Evolutionary conservation across 2,888 invertebrate species (phyloP).

Genomic region (Lasioglossum zephyrum): DNA sequence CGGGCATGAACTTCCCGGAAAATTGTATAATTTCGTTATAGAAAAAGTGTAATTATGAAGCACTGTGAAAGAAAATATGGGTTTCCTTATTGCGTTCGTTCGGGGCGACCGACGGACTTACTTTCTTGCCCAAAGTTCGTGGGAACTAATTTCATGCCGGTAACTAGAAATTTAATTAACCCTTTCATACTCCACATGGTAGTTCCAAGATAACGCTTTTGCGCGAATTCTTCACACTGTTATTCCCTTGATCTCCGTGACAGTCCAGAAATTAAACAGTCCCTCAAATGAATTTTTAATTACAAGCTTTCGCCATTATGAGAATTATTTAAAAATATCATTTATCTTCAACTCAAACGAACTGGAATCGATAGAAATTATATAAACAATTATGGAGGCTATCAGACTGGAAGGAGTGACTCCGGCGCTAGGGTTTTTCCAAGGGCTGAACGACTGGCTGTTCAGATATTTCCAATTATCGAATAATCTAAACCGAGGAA

Average conservation of each 20-base stretch:
- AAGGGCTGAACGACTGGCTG: not conserved
- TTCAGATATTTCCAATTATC: not conserved
- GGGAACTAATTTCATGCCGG: slow-evolving; percentile 47
- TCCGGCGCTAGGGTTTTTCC: not conserved
- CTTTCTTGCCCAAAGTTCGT: slow-evolving; percentile 34
- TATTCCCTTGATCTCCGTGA: not conserved
- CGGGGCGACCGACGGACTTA: too few species aligned
- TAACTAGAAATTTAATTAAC: slow-evolving; percentile 59
- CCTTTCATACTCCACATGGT: slow-evolving; percentile 17
- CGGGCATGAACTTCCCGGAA: too few species aligned
- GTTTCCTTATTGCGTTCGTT: too few species aligned
- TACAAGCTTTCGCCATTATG: too few species aligned
- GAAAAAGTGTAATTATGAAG: slow-evolving; percentile 33
- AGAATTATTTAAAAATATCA: too few species aligned
- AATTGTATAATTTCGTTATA: slow-evolving; percentile 7
- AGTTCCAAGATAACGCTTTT: too few species aligned
- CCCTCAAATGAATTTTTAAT: too few species aligned
- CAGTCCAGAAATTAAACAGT: too few species aligned
- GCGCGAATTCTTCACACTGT: too few species aligned
- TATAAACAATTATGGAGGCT: not conserved
- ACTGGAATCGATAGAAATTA: not conserved
- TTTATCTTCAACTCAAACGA: not conserved
- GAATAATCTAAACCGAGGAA: slow-evolving; percentile 8
- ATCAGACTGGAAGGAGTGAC: not conserved
- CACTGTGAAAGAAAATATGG: too few species aligned